Conservation (phyloP, 2,113 vertebrate species). For the Chrysochloris asiatica region DNA sequence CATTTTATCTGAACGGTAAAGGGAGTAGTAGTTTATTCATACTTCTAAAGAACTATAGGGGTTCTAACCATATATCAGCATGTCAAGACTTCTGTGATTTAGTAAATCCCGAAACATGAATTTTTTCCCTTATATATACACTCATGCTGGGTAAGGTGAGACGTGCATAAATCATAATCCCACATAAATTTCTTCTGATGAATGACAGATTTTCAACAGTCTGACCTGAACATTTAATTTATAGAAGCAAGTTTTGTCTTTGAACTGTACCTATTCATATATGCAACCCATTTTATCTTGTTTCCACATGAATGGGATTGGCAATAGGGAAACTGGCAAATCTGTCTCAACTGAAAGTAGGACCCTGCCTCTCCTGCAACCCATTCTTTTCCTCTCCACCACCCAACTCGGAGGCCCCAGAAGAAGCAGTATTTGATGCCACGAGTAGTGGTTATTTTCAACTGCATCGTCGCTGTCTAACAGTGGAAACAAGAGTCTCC, state of each 20-base stretch:
- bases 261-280: conserved; percentile 4
- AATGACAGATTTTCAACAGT: conserved; percentile 46
- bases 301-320: conserved; percentile 14
- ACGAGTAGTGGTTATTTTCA: accelerated
- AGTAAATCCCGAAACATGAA: neutral
- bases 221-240: conserved; percentile 33
- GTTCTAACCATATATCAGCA: neutral
- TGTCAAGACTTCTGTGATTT: neutral
- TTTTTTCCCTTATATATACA: neutral
- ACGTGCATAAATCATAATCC: conserved; percentile 27
- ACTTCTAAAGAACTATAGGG: neutral
- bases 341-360: neutral
- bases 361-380: neutral
- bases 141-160: neutral
- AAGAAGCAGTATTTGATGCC: neutral
- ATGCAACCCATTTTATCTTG: neutral
- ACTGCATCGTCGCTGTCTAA: neutral
- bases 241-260: conserved; percentile 42
- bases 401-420: neutral
- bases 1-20: no score
- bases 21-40: neutral
- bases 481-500: neutral
- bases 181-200: conserved; percentile 1
- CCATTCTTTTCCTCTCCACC: neutral
- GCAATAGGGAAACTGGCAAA: neutral